phyloP scores from a whole-genome alignment of 2,797 vertebrate genomes.

The Girardinus metallicus region DNA sequence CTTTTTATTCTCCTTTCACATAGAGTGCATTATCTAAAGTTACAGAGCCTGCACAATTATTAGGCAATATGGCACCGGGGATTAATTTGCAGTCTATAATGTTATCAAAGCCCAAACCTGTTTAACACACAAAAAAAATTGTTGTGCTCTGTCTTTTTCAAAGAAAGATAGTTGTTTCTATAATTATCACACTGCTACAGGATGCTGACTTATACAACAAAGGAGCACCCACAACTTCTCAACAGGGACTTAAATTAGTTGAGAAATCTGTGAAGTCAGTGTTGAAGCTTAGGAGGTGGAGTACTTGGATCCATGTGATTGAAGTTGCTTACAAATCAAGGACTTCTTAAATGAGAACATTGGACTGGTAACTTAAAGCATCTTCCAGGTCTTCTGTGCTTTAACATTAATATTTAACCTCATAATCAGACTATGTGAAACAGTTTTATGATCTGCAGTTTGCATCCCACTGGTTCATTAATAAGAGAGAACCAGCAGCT shows the following conservation, averaged over 20 bases:
- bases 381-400: neutral
- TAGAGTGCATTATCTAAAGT: constrained; percentile 13
- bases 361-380: neutral
- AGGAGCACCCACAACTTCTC: neutral
- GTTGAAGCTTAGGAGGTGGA: neutral
- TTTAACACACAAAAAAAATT: neutral
- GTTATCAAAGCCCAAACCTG: neutral
- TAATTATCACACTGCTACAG: neutral
- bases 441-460: neutral
- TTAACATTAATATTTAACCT: neutral
- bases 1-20: constrained; percentile 29
- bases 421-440: neutral
- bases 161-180: neutral
- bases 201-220: neutral
- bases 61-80: neutral
- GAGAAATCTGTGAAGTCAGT: neutral
- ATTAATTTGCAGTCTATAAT: neutral
- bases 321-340: neutral
- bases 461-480: neutral
- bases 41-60: constrained; percentile 3
- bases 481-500: neutral
- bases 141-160: constrained; percentile 1
- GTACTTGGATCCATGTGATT: neutral
- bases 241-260: neutral
- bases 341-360: neutral